Evolutionary conservation across 2,113 vertebrate species (phyloP), one percentile per base, ranked within the genome.

Genomic region (Perognathus longimembris): DNA sequence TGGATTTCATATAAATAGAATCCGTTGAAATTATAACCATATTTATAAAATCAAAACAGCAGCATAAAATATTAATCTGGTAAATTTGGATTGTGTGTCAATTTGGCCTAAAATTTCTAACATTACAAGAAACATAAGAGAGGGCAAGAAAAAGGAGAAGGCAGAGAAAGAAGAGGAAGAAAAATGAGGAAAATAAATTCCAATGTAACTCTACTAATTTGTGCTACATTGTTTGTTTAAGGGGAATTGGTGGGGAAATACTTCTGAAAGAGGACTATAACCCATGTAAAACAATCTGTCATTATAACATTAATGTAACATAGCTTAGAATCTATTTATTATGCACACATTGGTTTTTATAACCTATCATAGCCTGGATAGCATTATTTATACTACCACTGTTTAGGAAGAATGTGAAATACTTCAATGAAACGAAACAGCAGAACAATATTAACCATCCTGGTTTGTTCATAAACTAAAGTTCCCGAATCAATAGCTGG

Each of bases 391-490:
- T 88, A 92, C 93, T 92, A 85, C 26, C 42, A 84, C n/a, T 89
- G 54, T 86, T 80, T 84, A 91, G 24, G 32, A 78, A 77, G 50
- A 93, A 85, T 78, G 36, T 34, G 34, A 81, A 88, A 77, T 77
- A 78, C 74, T 88, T 87, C 42, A 85, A 0, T 70, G 10, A 74
- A 77, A 42, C 12, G 77, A 94, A 11, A 94, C 40, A 91, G n/a
- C 17, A 57, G 36, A 32, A 71, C 73, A 85, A 64, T 88, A 90
- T 89, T 66, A 45, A 12, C 45, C 42, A 54, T 80, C 36, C 61
- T 80, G 34, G 11, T 90, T 91, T 93, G 45, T 69, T 63, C 75
- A 91, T 69, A 86, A 91, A 92, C 71, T 95, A 73, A 90, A 77
- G n/a, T 88, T 83, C 85, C 20, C 32, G 86, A 78, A 83, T 82